Conservation (phyloP, 1,140 invertebrate species). For the Phenacoccus solenopsis region DNA sequence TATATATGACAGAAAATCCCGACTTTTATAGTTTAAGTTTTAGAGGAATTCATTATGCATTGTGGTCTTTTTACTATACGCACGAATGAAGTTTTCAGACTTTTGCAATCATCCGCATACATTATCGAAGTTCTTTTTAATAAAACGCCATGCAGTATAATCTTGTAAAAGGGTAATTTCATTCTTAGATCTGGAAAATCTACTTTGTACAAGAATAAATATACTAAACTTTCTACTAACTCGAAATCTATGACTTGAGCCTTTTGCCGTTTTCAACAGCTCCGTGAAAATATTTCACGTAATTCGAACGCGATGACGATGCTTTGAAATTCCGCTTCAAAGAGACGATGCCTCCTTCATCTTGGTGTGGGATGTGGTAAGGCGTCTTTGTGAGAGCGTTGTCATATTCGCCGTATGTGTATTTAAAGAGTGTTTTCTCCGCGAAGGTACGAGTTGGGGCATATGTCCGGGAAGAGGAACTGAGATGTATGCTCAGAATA, state of each 20-base stretch:
- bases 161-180: not conserved
- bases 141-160: not conserved
- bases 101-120: slow-evolving; percentile 1
- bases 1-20: not conserved
- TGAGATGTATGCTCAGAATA: too few species aligned
- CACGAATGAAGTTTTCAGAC: slow-evolving; percentile 1
- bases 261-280: too few species aligned
- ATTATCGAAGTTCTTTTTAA: slow-evolving; percentile 3
- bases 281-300: too few species aligned
- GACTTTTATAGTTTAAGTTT: slow-evolving; percentile 3
- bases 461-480: too few species aligned
- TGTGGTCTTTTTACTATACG: not conserved
- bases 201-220: not conserved
- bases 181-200: not conserved
- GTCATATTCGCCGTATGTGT: too few species aligned
- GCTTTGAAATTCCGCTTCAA: not conserved
- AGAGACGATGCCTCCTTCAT: too few species aligned
- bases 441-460: too few species aligned
- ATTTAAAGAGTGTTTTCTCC: too few species aligned
- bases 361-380: too few species aligned
- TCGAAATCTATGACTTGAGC: too few species aligned
- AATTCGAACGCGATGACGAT: not conserved
- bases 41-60: slow-evolving; percentile 2
- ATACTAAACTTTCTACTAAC: not conserved
- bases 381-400: too few species aligned